These are phyloP conservation scores for Sinocyclocheilus grahami DNA, from an alignment of 2,113 vertebrate species.

Conservation along the genomic window DNA sequence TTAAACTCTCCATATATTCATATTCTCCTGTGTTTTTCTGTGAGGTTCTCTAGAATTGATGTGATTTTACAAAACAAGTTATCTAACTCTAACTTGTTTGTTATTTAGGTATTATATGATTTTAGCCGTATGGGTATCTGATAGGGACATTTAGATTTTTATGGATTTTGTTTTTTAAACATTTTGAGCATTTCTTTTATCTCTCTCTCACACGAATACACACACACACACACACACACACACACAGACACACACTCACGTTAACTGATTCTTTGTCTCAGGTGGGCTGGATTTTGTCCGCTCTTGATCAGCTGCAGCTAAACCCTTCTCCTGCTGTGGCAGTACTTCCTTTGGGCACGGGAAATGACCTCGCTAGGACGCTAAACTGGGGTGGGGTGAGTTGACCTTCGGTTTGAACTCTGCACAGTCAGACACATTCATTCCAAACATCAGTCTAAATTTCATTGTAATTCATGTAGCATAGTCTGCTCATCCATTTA, in stretches of 20 bases:
- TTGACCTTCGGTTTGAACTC: background rate
- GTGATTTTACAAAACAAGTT: conserved; percentile 16
- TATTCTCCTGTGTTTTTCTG: background rate
- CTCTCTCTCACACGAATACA: background rate
- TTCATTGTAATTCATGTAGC: background rate
- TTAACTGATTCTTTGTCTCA: conserved; percentile 56
- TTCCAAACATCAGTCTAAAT: background rate
- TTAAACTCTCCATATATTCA: conserved; percentile 18
- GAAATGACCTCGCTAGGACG: conserved; percentile 93
- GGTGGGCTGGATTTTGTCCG: conserved; percentile 97
- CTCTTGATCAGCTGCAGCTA: conserved; percentile 87
- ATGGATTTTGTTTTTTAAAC: background rate
- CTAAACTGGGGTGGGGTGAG: conserved; percentile 97
- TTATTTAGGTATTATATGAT: background rate
- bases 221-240: background rate
- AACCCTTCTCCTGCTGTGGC: conserved; percentile 89
- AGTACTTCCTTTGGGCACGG: conserved; percentile 91
- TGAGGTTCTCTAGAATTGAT: background rate
- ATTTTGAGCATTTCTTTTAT: background rate
- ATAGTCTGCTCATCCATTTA: background rate
- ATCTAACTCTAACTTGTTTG: background rate
- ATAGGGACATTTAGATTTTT: background rate
- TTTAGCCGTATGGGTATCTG: background rate
- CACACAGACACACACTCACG: background rate
- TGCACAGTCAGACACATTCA: background rate